Evolutionary conservation across 2,797 vertebrate genomes (phyloP).

Genomic region (Neomorphus geoffroyi): DNA sequence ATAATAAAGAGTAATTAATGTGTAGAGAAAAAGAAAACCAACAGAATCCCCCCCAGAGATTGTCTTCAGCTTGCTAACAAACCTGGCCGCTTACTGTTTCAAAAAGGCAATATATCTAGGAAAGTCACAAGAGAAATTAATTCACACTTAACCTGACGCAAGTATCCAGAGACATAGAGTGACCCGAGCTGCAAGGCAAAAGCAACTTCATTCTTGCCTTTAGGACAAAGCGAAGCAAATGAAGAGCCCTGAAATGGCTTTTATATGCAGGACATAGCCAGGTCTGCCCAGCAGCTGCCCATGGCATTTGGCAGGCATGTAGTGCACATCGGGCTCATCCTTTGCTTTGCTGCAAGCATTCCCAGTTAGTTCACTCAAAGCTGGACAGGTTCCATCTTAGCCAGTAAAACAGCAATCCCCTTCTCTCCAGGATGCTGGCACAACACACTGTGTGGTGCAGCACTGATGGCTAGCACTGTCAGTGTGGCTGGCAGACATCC

Average conservation of each 20-base stretch:
- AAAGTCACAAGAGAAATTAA: conserved; percentile 3
- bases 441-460: fast-evolving
- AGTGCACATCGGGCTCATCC: neutral
- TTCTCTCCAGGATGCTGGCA: neutral
- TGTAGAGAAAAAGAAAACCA: neutral
- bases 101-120: neutral
- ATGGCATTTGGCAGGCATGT: neutral
- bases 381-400: neutral
- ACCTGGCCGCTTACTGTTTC: neutral
- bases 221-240: neutral
- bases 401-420: neutral
- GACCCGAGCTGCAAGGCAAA: neutral
- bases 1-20: neutral
- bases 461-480: neutral
- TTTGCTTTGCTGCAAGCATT: fast-evolving
- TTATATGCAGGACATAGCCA: neutral
- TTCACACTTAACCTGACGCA: neutral
- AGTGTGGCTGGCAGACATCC: neutral
- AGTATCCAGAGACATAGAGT: neutral
- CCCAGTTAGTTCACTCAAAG: neutral
- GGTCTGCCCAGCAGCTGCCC: neutral
- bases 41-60: neutral
- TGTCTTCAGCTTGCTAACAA: conserved; percentile 15
- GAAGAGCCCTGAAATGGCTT: neutral
- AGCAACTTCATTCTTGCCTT: conserved; percentile 5